Base-by-base conservation (phyloP, 2,113 vertebrate species). In the Nematolebias whitei region DNA sequence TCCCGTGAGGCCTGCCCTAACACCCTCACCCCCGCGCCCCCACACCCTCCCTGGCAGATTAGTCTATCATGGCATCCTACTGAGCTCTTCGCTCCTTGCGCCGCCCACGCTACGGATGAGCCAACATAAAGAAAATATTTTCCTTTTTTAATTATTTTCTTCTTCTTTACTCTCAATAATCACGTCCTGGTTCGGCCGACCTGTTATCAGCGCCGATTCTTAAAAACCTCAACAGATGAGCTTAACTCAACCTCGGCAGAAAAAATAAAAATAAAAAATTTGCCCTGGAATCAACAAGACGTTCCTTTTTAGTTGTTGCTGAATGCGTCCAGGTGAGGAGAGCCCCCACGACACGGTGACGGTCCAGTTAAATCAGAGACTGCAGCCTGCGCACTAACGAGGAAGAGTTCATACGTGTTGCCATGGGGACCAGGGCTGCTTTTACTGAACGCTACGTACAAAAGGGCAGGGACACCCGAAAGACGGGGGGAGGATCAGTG, bases 351-450 rank as follows among this genome's bases (percentile, higher is more conserved):
- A 39, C 10, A 63, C 63, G 58, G 57, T 29, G 63, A 79, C 18
- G 54, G 55, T 68, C 58, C 26, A 53, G 45, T 48, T 66, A 80
- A 78, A 83, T 78, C 73, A 69, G 70, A 78, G 61, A 78, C 75
- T 73, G 56, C 51, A 20, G 63, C 55, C 64, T 62, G 73, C 79
- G 80, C 81, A 84, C 78, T 87, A 87, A 87, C 81, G 85, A 90
- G 86, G 83, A 80, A 89, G 88, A 89, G 84, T 88, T 90, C 80
- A 86, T 49, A 84, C 81, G 82, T 82, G 88, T 90, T 91, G 89
- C 88, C 87, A 90, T 91, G 88, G 90, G 84, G 88, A 91, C 85
- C 79, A 72, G 80, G 73, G 83, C 83, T 89, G 82, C 81, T 87
- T 88, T 87, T 75, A 85, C 83, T 86, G 84, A 85, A 80, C 76